Evolutionary conservation across 2,113 vertebrate genomes (phyloP), one percentile per base, ranked within the genome.

Genomic region (Neopipo cinnamomea): DNA sequence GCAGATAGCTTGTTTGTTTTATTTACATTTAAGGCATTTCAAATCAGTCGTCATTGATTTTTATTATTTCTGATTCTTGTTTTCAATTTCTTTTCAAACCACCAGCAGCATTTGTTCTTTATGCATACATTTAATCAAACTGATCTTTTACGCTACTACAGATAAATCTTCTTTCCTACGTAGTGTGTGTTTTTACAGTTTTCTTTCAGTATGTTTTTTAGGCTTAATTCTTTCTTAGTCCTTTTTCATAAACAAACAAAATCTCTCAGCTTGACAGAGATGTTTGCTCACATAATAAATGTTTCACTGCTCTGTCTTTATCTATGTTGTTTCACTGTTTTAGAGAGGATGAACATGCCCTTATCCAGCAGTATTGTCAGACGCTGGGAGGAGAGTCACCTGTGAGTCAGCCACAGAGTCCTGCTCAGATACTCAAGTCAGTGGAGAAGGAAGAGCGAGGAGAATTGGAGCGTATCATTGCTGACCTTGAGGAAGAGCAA

Each of bases 361-460:
- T 99, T 94, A 99, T 99, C 97, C 98, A 99, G 97, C 99, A 99
- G 89, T 99, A 99, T 87, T 99, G 99, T 94, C 99, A 99, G 97
- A 99, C 99, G 0, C 98, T 99, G 19, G 99, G 99, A 73, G 99
- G 99, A 28, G 99, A 99, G 66, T 99, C 99, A 4, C 99, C 99
- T 3, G 95, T 98, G 95, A 99, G 99, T 97, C 99, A 99, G 94
- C 99, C 99, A 3, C 99, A 99, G 97, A 99, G 99, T 91, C 99
- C 99, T 37, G 98, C 98, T 37, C 99, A 99, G 98, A 99, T 99
- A 95, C 98, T 99, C 6, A 99, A 99, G 94, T 99, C 99, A 0
- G 99, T 99, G 73, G 99, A 99, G 96, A 98, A 98, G 91, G 99
- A 99, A 96, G 99, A 99, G 79, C 97, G 98, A 1, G 99, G 99